These are phyloP conservation scores for Glaucomys volans DNA, from an alignment of 2,113 vertebrate genomes.

Conservation along the genomic window DNA sequence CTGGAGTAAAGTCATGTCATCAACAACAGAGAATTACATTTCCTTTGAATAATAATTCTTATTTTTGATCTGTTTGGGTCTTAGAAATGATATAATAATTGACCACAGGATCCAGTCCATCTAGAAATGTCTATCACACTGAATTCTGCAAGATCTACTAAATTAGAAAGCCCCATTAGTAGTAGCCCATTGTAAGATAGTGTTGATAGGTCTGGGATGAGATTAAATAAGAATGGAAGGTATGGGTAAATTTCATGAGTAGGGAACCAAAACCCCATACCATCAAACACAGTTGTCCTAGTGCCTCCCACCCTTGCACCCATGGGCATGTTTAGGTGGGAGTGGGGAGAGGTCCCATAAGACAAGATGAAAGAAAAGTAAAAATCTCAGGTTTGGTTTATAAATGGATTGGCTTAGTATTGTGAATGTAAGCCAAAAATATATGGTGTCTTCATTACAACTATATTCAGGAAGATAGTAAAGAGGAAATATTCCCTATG, in stretches of 20 bases:
- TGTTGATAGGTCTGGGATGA: background rate
- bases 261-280: background rate
- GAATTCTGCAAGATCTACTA: background rate
- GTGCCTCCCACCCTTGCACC: background rate
- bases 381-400: background rate
- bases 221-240: background rate
- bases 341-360: too few relatives aligned
- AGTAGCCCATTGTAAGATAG: background rate
- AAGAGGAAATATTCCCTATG: background rate
- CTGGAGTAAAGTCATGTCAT: background rate
- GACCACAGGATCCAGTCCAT: background rate
- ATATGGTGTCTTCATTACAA: background rate
- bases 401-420: background rate
- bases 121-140: background rate
- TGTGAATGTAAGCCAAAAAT: background rate
- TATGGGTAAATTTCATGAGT: background rate
- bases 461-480: background rate
- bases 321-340: background rate
- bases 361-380: background rate
- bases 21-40: background rate
- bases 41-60: background rate
- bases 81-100: background rate
- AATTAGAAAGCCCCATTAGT: background rate
- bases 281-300: background rate
- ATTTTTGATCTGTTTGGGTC: background rate